Evolutionary conservation across 2,113 vertebrate species (phyloP), one percentile per base, ranked within the genome.

Genomic region (Clupea harengus): DNA sequence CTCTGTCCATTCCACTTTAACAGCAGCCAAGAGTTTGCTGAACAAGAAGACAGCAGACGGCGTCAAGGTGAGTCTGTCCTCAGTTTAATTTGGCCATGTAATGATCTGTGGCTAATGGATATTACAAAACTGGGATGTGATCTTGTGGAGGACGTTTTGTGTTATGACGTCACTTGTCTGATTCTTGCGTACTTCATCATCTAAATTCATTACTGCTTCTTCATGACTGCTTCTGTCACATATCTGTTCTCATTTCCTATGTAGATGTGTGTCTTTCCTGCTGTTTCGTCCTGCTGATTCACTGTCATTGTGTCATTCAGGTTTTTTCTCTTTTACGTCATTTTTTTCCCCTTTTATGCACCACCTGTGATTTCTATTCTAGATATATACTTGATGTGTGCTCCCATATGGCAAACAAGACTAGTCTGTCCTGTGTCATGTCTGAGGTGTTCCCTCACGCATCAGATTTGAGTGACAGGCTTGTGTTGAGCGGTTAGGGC

Each of bases 1-100:
- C 57, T 72, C 64, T 72, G 25, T 72, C 13, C 64, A 15, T 28
- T 88, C 85, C 47, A 20, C 32, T 9, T 72, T 25, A 72, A 87
- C 89, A 90, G 89, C 89, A 96, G 96, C 96, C 88, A 97, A 96
- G 91, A 97, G 96, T 93, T 94, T 97, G 90, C 91, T 97, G 94
- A 97, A 91, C 84, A 92, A 97, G 93, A 97, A 97, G 93, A 97
- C 97, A 90, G 92, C 96, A 0, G 96, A 97, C 88, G 96, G 96
- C 89, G 96, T 97, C 75, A 97, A 97, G 96, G 96, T 97, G 95
- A 90, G 95, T 93, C 83, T 72, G 86, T 18, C 4, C 3, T 64
- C 57, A 5, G 6, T 3, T n/a, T 18, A 15, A 60, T 60, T 6
- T 22, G 2, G 17, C 54, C 54, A 17, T 60, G 18, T 17, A 22